These are phyloP conservation scores for Gallinago jamesoni DNA, from an alignment of 2,113 vertebrate species.

Conservation along the genomic window DNA sequence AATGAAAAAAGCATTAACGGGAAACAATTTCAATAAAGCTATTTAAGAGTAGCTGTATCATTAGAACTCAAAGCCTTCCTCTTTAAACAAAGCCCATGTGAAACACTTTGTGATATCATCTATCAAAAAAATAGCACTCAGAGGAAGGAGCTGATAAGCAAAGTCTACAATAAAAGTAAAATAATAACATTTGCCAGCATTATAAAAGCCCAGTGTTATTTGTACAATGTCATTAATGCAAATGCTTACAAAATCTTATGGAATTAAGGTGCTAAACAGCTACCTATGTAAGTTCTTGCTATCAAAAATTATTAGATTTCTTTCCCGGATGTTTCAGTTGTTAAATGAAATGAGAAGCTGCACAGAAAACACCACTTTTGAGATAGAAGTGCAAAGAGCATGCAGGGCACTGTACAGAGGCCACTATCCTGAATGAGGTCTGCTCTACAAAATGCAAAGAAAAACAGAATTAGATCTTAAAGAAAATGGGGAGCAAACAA, in stretches of 20 bases:
- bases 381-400: neutral
- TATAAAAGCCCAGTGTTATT: neutral
- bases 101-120: neutral
- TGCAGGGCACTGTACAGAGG: neutral
- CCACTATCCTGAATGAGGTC: neutral
- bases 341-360: neutral
- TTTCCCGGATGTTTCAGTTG: neutral
- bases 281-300: neutral
- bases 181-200: neutral
- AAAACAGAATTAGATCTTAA: neutral
- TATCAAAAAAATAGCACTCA: neutral
- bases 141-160: neutral
- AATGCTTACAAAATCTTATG: neutral
- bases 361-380: neutral
- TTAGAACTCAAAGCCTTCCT: neutral
- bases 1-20: neutral
- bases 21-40: slow-evolving; percentile 1
- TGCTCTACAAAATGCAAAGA: neutral
- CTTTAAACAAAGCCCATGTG: neutral
- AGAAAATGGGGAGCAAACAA: neutral
- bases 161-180: neutral
- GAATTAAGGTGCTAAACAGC: neutral
- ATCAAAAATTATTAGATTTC: neutral
- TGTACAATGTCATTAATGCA: neutral
- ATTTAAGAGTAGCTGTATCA: neutral